phyloP scores from a whole-genome alignment of 2,113 vertebrate genomes.

The Cololabis saira region DNA sequence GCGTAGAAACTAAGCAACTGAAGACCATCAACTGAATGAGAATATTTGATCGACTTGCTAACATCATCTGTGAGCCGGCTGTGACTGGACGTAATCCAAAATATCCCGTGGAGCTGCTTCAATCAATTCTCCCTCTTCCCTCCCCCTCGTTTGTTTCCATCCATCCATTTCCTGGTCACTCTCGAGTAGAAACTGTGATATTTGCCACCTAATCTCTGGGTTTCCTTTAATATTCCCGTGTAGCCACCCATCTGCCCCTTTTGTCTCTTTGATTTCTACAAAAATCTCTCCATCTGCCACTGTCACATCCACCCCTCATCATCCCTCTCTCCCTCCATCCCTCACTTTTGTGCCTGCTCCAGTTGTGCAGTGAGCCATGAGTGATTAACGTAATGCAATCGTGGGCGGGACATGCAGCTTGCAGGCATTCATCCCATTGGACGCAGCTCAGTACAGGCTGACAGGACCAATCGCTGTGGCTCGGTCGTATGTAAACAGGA shows the following conservation, averaged over 20 bases:
- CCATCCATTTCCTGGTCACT: background rate
- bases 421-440: constrained; percentile 50
- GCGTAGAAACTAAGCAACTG: background rate
- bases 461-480: constrained; percentile 38
- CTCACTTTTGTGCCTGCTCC: constrained; percentile 52
- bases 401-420: constrained; percentile 42
- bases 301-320: constrained; percentile 20
- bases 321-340: constrained; percentile 22
- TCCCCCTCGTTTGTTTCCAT: background rate
- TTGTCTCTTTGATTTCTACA: constrained; percentile 32
- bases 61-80: no score
- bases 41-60: no score
- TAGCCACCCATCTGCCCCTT: constrained; percentile 4
- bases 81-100: constrained; percentile 1
- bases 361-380: constrained; percentile 69
- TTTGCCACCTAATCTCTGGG: constrained; percentile 3
- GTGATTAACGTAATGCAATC: constrained; percentile 73
- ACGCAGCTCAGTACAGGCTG: background rate
- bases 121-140: background rate
- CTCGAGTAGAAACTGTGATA: background rate
- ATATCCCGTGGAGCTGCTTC: constrained; percentile 4
- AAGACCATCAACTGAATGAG: background rate
- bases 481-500: constrained; percentile 46
- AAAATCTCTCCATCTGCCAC: constrained; percentile 44
- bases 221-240: constrained; percentile 19